A percentile compares a stretch with the other conserved stretches of the same genome.
phyloP scores from a whole-genome alignment of 2,797 vertebrate genomes.

The Pseudochromis fuscus region DNA sequence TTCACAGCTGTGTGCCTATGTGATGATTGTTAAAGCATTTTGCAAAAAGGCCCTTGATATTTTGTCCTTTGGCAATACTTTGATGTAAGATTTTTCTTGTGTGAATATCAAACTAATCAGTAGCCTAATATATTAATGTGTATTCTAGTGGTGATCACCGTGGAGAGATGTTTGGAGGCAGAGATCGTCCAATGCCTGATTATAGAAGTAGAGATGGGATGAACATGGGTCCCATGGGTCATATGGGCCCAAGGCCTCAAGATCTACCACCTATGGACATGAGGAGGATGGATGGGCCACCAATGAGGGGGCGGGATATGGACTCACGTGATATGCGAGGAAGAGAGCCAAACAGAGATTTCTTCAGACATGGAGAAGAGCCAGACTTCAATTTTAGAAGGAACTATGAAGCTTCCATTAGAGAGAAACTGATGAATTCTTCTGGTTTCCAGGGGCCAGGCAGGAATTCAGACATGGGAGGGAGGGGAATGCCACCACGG shows the following conservation, averaged over 20 bases:
- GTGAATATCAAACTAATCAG: not conserved
- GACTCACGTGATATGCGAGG: slow-evolving; percentile 88
- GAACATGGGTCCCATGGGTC: slow-evolving; percentile 87
- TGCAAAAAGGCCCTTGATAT: not conserved
- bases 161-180: slow-evolving; percentile 94
- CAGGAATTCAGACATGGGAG: slow-evolving; percentile 87
- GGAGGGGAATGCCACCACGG: slow-evolving; percentile 88
- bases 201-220: slow-evolving; percentile 94
- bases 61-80: not conserved
- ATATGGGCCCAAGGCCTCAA: slow-evolving; percentile 85
- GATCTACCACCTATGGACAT: slow-evolving; percentile 90
- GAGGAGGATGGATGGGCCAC: slow-evolving; percentile 90
- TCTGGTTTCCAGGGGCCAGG: slow-evolving; percentile 88
- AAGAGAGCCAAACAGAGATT: slow-evolving; percentile 87
- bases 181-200: slow-evolving; percentile 93
- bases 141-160: slow-evolving; percentile 92
- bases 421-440: slow-evolving; percentile 84
- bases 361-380: slow-evolving; percentile 78
- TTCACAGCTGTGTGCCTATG: accelerated
- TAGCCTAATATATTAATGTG: slow-evolving; percentile 39
- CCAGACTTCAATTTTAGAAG: slow-evolving; percentile 86
- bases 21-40: not conserved
- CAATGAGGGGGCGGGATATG: slow-evolving; percentile 90
- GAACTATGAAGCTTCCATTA: slow-evolving; percentile 77
- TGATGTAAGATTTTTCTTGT: not conserved